A percentile compares a stretch with the other conserved stretches of the same genome.
These are phyloP conservation scores for Leptinotarsa rubiginosa DNA, from an alignment of 2,888 invertebrate species.

Conservation along the genomic window DNA sequence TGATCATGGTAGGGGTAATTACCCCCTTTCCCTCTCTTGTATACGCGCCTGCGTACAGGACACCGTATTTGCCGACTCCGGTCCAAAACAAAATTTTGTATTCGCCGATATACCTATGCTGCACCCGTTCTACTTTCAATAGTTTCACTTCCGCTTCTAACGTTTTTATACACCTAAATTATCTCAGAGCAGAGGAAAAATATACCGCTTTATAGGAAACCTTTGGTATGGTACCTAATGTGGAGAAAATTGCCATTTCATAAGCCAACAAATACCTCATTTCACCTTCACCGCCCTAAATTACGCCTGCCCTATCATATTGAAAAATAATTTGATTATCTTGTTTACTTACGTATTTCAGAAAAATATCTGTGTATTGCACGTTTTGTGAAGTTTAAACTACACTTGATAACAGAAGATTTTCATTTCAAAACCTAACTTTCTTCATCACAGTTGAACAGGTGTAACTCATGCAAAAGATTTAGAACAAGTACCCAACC, in stretches of 20 bases:
- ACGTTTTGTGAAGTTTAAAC: background rate
- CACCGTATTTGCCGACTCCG: background rate
- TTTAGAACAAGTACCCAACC: background rate
- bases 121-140: background rate
- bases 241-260: background rate
- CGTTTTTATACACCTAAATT: background rate
- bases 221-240: background rate
- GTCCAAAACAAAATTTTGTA: background rate
- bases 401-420: background rate
- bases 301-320: slow-evolving; percentile 1
- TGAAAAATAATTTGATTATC: background rate
- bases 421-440: background rate
- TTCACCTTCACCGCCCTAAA: slow-evolving; percentile 1
- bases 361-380: background rate
- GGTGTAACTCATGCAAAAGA: background rate
- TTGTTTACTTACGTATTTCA: slow-evolving; percentile 1
- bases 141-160: slow-evolving; percentile 1
- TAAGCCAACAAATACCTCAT: background rate
- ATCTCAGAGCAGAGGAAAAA: background rate
- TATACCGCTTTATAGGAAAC: background rate
- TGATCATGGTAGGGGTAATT: background rate
- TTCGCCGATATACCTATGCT: background rate
- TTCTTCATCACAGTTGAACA: background rate
- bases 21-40: background rate
- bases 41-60: background rate